Base-by-base conservation (phyloP, 2,797 vertebrate genomes). In the Phrynocephalus forsythii region DNA sequence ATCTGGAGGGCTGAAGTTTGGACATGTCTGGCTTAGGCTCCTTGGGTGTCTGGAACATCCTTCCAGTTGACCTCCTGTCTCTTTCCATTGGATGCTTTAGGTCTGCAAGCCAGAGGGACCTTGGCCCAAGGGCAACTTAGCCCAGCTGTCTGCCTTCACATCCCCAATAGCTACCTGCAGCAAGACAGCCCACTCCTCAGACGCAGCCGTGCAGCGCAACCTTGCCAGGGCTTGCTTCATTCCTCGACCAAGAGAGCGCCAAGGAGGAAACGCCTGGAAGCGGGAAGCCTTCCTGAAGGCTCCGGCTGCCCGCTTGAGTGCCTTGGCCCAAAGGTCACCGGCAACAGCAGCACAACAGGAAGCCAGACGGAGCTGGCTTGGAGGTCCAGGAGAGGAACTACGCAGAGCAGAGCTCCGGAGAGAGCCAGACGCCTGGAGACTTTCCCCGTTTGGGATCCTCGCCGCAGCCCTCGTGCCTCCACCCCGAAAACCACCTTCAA, bases 311-410 rank as follows among this genome's bases (percentile, higher is more conserved):
- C 2, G 44, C 38, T 73, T 44, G 3, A 48, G 78, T 18, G 85
- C 69, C 20, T 56, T 92, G 38, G 75, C 92, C 94, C 1, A 87
- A 91, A 95, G 95, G 94, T 95, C 95, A 94, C 2, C 68, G 9
- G 85, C 1, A 72, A 87, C 91, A 48, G 91, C 93, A 78, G 73
- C 86, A 95, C 95, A 95, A 95, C 95, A 95, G 95, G 95, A 95
- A 95, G 94, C 94, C 73, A 20, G 9, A 82, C 89, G 20, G 82
- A 84, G 84, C 86, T 8, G 48, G 80, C 91, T 7, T 24, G 7
- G 67, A 75, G 52, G 60, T 52, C 69, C 56, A 71, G 75, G 38
- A 76, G 15, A 0, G 88, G 88, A 87, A 52, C 22, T 89, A 91
- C 86, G 86, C 67, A 0, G 72, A 50, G 0, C 63, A 71, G 89